Percentiles rank a stretch among this genome's conserved stretches.
Evolutionary conservation across 2,888 invertebrate genomes (phyloP).

Genomic region (Empis stercorea): DNA sequence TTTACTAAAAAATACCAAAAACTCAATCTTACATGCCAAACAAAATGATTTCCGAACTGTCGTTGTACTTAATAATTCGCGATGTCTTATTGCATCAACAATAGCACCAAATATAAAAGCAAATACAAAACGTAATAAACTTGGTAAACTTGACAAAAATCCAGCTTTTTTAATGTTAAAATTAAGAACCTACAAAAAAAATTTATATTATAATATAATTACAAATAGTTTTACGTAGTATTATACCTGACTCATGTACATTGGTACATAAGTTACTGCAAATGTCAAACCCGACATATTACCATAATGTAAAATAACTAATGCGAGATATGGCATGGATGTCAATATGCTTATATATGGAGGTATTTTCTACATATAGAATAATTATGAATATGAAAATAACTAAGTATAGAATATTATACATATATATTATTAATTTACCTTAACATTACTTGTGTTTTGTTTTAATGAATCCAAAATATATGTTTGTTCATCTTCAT

Average conservation of each 20-base stretch:
- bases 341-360: constrained; percentile 47
- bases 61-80: constrained; percentile 38
- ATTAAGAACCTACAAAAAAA: constrained; percentile 43
- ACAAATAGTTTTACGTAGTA: too few species aligned
- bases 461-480: constrained; percentile 48
- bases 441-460: too few species aligned
- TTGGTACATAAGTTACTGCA: constrained; percentile 61
- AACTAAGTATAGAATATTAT: too few species aligned
- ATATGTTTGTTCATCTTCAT: constrained; percentile 46
- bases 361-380: constrained; percentile 43
- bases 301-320: constrained; percentile 56
- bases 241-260: constrained; percentile 50
- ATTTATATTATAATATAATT: too few species aligned
- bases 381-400: constrained; percentile 18
- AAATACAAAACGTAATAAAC: constrained; percentile 51
- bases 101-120: constrained; percentile 58
- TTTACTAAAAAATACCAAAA: too few species aligned
- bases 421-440: too few species aligned
- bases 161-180: constrained; percentile 60
- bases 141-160: constrained; percentile 54
- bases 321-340: constrained; percentile 56
- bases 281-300: constrained; percentile 66
- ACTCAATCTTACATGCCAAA: constrained; percentile 49
- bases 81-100: constrained; percentile 48
- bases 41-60: constrained; percentile 53